These are phyloP conservation scores for Oxycera nigricornis DNA, from an alignment of 2,888 invertebrate genomes.

Conservation along the genomic window DNA sequence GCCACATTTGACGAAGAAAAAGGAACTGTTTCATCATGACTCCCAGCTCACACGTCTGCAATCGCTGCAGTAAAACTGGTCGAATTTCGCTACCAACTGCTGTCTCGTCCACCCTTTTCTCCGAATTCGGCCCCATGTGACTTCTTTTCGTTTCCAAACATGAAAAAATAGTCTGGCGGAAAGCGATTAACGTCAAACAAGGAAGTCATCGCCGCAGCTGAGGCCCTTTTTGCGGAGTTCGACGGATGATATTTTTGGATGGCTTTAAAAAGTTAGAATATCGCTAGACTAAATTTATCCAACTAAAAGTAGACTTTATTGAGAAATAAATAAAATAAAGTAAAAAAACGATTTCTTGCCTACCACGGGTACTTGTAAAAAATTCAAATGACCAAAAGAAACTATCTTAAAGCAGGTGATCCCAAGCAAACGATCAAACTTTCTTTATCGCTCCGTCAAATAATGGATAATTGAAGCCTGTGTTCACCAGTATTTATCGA, in stretches of 20 bases:
- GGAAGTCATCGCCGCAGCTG: constrained; percentile 26
- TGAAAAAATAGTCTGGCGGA: constrained; percentile 21
- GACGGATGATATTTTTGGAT: neutral
- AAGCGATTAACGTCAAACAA: constrained; percentile 14
- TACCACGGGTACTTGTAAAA: no score
- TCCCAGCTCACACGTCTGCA: constrained; percentile 27
- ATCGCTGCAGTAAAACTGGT: constrained; percentile 16
- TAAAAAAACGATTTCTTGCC: no score
- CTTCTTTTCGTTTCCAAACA: constrained; percentile 37
- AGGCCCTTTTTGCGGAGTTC: constrained; percentile 9
- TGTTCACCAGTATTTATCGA: no score
- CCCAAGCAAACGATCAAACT: no score
- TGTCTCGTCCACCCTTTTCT: constrained; percentile 30
- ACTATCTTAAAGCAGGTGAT: no score
- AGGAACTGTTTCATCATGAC: constrained; percentile 29
- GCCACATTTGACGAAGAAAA: constrained; percentile 25
- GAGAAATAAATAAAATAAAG: constrained; percentile 3
- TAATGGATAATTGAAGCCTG: no score
- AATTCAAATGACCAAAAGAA: no score
- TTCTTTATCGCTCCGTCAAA: no score
- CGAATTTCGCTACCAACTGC: constrained; percentile 34
- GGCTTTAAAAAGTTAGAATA: neutral
- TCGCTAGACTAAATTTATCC: neutral
- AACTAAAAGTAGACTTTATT: neutral
- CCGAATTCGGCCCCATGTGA: constrained; percentile 31